Base-by-base conservation (phyloP, 2,797 vertebrate species). In the Halcyon chelicuti region DNA sequence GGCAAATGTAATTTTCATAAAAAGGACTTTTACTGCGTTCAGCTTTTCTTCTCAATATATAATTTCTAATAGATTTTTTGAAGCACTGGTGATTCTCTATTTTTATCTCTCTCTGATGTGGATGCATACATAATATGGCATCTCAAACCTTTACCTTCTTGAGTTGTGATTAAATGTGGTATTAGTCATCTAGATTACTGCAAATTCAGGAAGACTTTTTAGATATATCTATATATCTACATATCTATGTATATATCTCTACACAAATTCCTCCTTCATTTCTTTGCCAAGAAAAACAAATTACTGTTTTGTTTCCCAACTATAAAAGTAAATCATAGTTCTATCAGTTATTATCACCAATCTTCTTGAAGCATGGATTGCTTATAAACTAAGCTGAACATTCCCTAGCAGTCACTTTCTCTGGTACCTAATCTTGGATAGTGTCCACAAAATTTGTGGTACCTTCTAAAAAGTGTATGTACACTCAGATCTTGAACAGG, bases 1-100 rank as follows among this genome's bases (percentile, higher is more conserved):
- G 26, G 77, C 26, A 94, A 96, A 96, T 87, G 58, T 44, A 92
- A 91, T 95, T 93, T 93, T 95, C 65, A 68, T 81, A 57, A 95
- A 94, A 86, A 86, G 37, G 18, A 61, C 68, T 82, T 94, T 31
- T 76, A 94, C 37, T 57, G 28, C 66, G 86, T 90, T 92, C 85
- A 81, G 55, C 15, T 88, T 93, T 76, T 90, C 92, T 73, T n/a
- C 52, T 86, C 42, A 49, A 49, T 73, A 70, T 78, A 37, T 61
- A 57, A 75, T 84, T 91, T 88, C 42, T 81, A 91, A 91, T 71
- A 67, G 73, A 78, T 57, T 76, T 90, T 92, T 67, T 40, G 29
- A 92, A 44, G 14, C 28, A 65, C 20, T 47, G 11, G 20, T 81
- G 20, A 58, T 71, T 77, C 57, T 77, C 39, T 89, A 49, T 80